Conservation (phyloP, 2,888 invertebrate genomes). For the Rotaria socialis region DNA sequence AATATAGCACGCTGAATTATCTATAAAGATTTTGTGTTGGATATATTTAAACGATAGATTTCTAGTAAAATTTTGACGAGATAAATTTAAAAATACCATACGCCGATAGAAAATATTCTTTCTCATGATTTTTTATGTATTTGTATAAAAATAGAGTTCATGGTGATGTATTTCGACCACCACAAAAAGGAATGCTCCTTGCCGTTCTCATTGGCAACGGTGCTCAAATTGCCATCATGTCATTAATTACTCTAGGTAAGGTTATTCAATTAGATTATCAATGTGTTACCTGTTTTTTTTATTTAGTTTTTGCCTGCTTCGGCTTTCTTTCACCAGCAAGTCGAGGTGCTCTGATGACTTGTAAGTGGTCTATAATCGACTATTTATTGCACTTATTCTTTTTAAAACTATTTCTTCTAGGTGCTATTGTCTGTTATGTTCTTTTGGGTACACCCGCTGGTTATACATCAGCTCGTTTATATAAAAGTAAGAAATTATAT, state of each 20-base stretch:
- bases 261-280: not conserved
- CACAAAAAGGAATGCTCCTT: slow-evolving; percentile 85
- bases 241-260: slow-evolving; percentile 74
- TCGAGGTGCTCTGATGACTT: slow-evolving; percentile 95
- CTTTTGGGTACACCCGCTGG: slow-evolving; percentile 92
- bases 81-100: no score
- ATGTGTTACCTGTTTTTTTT: slow-evolving; percentile 49
- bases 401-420: not conserved
- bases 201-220: slow-evolving; percentile 94
- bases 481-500: slow-evolving; percentile 70
- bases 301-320: slow-evolving; percentile 85
- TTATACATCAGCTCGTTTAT: slow-evolving; percentile 89
- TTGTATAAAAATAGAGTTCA: slow-evolving; percentile 59
- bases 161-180: slow-evolving; percentile 67
- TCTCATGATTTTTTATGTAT: no score
- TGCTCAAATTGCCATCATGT: slow-evolving; percentile 90
- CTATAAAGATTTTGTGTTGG: no score
- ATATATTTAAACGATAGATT: no score
- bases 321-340: slow-evolving; percentile 97
- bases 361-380: slow-evolving; percentile 56
- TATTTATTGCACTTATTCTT: no score
- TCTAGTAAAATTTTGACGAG: no score
- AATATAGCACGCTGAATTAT: no score
- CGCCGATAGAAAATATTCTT: no score
- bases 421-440: slow-evolving; percentile 85